Evolutionary conservation across 2,113 vertebrate species (phyloP).

Genomic region (Ramphastos sulfuratus): DNA sequence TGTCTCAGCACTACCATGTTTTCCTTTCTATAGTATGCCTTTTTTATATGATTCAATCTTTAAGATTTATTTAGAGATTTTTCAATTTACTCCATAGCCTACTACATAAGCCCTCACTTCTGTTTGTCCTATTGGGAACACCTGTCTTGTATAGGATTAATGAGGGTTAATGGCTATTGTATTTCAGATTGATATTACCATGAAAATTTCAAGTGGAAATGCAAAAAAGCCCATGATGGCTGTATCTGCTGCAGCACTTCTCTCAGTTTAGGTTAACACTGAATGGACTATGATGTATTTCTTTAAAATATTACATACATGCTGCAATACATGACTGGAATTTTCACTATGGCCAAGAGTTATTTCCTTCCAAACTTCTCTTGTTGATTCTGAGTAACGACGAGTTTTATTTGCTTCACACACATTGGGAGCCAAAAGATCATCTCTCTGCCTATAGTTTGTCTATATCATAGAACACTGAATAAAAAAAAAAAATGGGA

Average conservation of each 20-base stretch:
- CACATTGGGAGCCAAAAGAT: background rate
- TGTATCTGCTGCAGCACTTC: background rate
- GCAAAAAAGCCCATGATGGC: background rate
- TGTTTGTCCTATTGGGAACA: slow-evolving; percentile 49
- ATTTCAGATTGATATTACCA: slow-evolving; percentile 58
- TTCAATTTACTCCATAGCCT: slow-evolving; percentile 31
- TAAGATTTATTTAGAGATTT: slow-evolving; percentile 34
- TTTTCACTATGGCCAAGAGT: background rate
- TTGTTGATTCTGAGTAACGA: background rate
- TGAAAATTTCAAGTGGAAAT: slow-evolving; percentile 53
- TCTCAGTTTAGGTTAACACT: background rate
- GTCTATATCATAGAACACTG: background rate
- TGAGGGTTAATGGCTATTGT: slow-evolving; percentile 69
- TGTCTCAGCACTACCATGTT: background rate
- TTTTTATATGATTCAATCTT: slow-evolving; percentile 11
- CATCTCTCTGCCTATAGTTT: background rate
- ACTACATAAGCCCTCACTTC: background rate
- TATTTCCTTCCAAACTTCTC: background rate
- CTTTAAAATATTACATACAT: background rate
- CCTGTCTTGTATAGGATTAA: slow-evolving; percentile 59
- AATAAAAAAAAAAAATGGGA: accelerated
- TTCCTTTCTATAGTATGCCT: background rate
- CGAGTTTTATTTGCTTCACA: background rate
- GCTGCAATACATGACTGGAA: background rate
- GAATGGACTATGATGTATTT: background rate